Evolutionary conservation across 2,113 vertebrate species (phyloP), one percentile per base, ranked within the genome.

Genomic region (Argyrosomus japonicus): DNA sequence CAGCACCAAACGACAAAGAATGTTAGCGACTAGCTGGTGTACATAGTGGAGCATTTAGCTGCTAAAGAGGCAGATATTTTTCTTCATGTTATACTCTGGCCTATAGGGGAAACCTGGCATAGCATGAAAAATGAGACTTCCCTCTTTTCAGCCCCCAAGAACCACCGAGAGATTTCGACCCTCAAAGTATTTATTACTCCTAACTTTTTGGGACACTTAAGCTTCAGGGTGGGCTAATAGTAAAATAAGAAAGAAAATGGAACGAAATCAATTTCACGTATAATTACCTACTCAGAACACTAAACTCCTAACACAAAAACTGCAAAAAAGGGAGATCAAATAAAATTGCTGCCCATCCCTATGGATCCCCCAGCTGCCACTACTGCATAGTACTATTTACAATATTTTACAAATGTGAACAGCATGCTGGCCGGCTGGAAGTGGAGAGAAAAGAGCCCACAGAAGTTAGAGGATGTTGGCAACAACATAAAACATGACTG

Each of bases 41-140:
- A 68, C 43, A 60, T 13, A 60, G 21, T 15, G 40, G 51, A 77
- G 53, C 19, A 23, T 77, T 77, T 77, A 77, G 63, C 36, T 40
- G 36, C 8, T 40, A 8, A 40, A 40, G 7, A 40, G 36, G 36
- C 4, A 68, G 40, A 58, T 57, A n/a, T 32, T 32, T 68, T 58
- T 58, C 27, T 40, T 58, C 32, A 68, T 60, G 21, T 19, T 23
- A 19, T 51, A 21, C 27, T 23, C 45, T 6, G 3, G 64, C 54
- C 64, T 69, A 40, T 57, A 25, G 54, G 40, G 64, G 54, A 61
- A 78, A 78, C 64, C 43, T 78, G 27, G 27, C 15, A 0, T 5
- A 6, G 51, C 62, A 60, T 78, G 64, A 68, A 36, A 68, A 78
- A 78, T 61, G 27, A 68, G 45, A 40, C 27, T 36, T 15, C 43